Evolutionary conservation across 2,888 invertebrate genomes (phyloP).

Genomic region (Pinctada fucata): DNA sequence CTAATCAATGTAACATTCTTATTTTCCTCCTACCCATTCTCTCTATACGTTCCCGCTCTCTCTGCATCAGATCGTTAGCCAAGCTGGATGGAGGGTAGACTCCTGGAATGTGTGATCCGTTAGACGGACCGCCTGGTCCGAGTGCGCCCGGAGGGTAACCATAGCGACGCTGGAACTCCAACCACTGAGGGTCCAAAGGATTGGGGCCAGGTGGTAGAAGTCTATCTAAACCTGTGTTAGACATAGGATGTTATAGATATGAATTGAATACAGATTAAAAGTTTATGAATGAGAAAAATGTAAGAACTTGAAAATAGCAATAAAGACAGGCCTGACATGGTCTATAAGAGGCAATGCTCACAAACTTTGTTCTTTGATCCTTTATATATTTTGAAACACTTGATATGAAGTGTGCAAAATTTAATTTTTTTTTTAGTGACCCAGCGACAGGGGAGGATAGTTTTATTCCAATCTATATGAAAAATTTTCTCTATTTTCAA

Average conservation of each 20-base stretch:
- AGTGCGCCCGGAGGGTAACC: slow-evolving; percentile 64
- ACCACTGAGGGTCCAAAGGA: slow-evolving; percentile 82
- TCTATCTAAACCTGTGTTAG: slow-evolving; percentile 66
- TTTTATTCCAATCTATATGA: too few species aligned
- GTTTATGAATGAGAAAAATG: neutral
- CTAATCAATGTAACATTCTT: too few species aligned
- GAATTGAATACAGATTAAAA: neutral
- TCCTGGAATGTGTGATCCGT: slow-evolving; percentile 73
- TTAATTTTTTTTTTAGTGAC: too few species aligned
- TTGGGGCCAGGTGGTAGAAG: slow-evolving; percentile 67
- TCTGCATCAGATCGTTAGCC: slow-evolving; percentile 84
- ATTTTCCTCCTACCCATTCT: slow-evolving; percentile 75
- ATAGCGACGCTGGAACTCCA: slow-evolving; percentile 86
- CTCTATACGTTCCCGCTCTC: slow-evolving; percentile 92
- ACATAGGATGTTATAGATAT: neutral
- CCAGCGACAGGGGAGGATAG: too few species aligned
- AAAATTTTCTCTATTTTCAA: too few species aligned
- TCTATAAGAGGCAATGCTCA: too few species aligned
- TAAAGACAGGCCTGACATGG: neutral
- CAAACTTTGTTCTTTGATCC: too few species aligned
- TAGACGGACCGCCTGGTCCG: slow-evolving; percentile 78
- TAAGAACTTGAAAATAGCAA: neutral
- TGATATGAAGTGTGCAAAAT: too few species aligned
- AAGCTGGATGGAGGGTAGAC: slow-evolving; percentile 80
- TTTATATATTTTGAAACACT: too few species aligned